Conservation (phyloP, 2,888 invertebrate genomes). For the Euzophera pinguis region DNA sequence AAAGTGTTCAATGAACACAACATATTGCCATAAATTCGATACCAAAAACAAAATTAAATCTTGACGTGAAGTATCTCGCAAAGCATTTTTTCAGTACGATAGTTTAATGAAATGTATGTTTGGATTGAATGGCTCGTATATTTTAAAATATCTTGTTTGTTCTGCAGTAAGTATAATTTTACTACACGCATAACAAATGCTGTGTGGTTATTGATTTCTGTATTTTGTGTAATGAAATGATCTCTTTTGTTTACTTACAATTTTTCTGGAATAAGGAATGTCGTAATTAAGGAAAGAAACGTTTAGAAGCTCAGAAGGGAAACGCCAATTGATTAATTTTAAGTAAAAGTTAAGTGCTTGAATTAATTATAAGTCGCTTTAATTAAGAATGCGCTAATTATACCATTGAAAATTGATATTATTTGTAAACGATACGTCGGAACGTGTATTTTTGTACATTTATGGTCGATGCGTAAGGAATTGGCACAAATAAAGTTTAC, state of each 20-base stretch:
- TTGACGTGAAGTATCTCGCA: constrained; percentile 34
- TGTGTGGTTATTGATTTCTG: constrained; percentile 66
- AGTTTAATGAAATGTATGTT: constrained; percentile 43
- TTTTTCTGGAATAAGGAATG: constrained; percentile 67
- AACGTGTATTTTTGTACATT: constrained; percentile 75
- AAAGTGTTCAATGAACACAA: background rate
- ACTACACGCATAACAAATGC: constrained; percentile 47
- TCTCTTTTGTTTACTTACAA: constrained; percentile 74
- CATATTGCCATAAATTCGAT: background rate
- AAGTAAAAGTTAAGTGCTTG: constrained; percentile 68
- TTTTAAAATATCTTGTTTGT: constrained; percentile 48
- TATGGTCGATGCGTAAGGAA: constrained; percentile 70
- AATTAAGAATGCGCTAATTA: constrained; percentile 49
- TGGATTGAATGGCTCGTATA: constrained; percentile 52
- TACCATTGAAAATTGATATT: constrained; percentile 54
- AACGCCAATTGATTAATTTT: constrained; percentile 68
- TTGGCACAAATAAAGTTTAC: constrained; percentile 58
- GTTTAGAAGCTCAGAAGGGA: constrained; percentile 63
- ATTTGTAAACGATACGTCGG: constrained; percentile 56
- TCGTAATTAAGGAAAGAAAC: constrained; percentile 33
- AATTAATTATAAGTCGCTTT: constrained; percentile 57
- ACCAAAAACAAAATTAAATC: background rate
- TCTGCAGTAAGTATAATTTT: constrained; percentile 31
- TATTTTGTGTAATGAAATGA: constrained; percentile 60
- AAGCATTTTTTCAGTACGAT: constrained; percentile 39